Evolutionary conservation across 2,113 vertebrate species (phyloP).

Genomic region (Tiliqua scincoides): DNA sequence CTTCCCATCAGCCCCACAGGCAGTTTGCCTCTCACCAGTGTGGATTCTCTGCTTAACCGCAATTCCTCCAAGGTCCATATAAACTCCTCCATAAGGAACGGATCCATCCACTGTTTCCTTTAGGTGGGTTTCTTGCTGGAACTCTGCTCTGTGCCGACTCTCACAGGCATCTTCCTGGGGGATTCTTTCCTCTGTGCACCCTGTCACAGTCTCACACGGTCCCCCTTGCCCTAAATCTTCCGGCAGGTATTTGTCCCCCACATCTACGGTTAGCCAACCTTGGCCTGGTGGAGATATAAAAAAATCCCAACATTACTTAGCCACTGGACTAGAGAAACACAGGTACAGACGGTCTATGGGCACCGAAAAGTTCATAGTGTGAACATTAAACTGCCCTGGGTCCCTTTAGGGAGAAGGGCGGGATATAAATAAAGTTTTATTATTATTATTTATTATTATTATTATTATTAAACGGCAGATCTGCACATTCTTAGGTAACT

Average conservation of each 20-base stretch:
- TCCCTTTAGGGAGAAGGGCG: too few relatives aligned
- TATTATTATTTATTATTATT: too few relatives aligned
- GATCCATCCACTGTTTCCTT: neutral
- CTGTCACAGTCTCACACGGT: rapidly evolving
- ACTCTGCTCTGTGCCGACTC: neutral
- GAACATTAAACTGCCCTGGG: too few relatives aligned
- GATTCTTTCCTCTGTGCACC: neutral
- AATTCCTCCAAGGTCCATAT: neutral
- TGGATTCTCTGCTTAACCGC: neutral
- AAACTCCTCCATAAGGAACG: neutral
- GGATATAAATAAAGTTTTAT: too few relatives aligned
- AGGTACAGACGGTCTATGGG: too few relatives aligned
- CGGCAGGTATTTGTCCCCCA: neutral
- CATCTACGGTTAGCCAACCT: neutral
- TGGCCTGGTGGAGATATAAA: neutral
- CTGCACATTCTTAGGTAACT: too few relatives aligned
- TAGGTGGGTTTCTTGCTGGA: neutral
- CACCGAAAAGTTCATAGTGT: too few relatives aligned
- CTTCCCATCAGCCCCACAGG: neutral
- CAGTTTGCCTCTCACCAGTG: neutral
- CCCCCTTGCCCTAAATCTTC: neutral
- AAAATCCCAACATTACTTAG: neutral
- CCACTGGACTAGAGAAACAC: too few relatives aligned
- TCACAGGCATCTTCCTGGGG: too few relatives aligned
- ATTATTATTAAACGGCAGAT: too few relatives aligned